Conservation (phyloP, 2,797 vertebrate species). For the Alouatta caraya region DNA sequence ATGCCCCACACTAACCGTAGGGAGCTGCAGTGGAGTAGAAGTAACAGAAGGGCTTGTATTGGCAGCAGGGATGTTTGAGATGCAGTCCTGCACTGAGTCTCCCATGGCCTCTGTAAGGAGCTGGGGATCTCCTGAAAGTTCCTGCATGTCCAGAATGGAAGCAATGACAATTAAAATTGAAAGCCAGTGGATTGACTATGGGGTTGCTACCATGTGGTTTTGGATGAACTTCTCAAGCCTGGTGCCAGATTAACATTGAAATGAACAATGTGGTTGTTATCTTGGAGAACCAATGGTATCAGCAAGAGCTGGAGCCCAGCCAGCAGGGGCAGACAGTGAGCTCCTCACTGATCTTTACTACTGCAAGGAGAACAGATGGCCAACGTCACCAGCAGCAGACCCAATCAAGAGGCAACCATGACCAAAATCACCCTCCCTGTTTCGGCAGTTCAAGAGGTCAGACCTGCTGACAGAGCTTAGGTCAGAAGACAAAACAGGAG, state of each 20-base stretch:
- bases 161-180: background rate
- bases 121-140: background rate
- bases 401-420: background rate
- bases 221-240: background rate
- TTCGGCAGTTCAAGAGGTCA: background rate
- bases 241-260: background rate
- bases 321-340: background rate
- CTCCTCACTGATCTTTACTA: fast-evolving
- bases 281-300: too few species aligned
- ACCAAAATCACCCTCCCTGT: background rate
- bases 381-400: background rate
- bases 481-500: background rate
- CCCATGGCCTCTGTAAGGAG: background rate
- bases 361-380: background rate
- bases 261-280: background rate
- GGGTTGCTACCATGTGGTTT: background rate
- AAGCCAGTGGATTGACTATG: background rate
- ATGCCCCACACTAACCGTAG: background rate
- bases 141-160: background rate
- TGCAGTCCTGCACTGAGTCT: too few species aligned
- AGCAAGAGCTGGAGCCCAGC: background rate
- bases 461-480: background rate
- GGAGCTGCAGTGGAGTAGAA: background rate
- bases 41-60: background rate
- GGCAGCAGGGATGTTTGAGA: background rate